Conservation (phyloP, 2,113 vertebrate species). For the Hippocampus barbouri region DNA sequence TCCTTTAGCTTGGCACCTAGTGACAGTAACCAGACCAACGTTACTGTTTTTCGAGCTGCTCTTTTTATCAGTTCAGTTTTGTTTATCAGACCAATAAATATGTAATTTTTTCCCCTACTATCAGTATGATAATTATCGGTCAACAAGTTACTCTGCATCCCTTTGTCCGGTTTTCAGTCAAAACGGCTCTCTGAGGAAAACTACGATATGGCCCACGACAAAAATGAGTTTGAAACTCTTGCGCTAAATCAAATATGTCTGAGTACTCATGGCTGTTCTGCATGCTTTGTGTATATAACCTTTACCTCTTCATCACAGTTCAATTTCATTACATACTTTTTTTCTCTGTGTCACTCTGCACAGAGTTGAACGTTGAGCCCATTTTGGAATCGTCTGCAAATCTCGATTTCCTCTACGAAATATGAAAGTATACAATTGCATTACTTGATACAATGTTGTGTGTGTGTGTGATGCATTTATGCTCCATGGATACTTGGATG, state of each 20-base stretch:
- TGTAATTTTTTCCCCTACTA: too few relatives aligned
- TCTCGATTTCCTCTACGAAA: conserved; percentile 19
- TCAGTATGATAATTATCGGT: too few relatives aligned
- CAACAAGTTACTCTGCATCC: too few relatives aligned
- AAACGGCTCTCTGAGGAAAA: too few relatives aligned
- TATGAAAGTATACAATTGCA: conserved; percentile 8
- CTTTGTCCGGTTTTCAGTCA: too few relatives aligned
- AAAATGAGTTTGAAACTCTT: too few relatives aligned
- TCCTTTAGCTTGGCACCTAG: too few relatives aligned
- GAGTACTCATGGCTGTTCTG: neutral
- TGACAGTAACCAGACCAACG: too few relatives aligned
- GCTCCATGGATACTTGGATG: conserved; percentile 13
- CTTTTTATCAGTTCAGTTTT: too few relatives aligned
- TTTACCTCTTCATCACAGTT: neutral
- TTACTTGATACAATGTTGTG: conserved; percentile 18
- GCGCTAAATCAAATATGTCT: neutral
- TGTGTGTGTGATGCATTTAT: conserved; percentile 8
- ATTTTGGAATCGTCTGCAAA: conserved; percentile 23
- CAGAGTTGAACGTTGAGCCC: neutral
- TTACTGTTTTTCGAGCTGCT: too few relatives aligned
- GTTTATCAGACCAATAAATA: too few relatives aligned
- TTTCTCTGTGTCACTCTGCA: neutral
- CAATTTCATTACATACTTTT: neutral
- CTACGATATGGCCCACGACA: too few relatives aligned
- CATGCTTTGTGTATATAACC: neutral